A percentile compares a stretch with the other conserved stretches of the same genome.
Evolutionary conservation across 1,140 invertebrate species (phyloP).

Genomic region (Aphelinus certus): DNA sequence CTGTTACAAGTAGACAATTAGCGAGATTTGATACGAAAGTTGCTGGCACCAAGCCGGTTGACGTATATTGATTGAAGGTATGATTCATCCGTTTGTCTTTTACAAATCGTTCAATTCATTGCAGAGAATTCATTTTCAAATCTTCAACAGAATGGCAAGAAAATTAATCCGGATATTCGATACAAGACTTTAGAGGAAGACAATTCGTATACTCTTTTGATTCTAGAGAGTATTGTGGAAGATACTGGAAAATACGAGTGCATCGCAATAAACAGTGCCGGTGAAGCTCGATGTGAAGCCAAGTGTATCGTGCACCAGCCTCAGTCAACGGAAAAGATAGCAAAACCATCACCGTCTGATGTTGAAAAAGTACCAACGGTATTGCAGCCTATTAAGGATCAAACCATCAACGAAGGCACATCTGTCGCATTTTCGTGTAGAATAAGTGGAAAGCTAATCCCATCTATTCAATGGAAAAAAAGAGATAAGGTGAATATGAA

Average conservation of each 20-base stretch:
- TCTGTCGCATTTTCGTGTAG: constrained; percentile 87
- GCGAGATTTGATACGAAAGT: constrained; percentile 88
- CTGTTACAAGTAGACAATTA: constrained; percentile 81
- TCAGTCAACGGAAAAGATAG: constrained; percentile 70
- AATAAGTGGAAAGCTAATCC: constrained; percentile 81
- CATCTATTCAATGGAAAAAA: constrained; percentile 91
- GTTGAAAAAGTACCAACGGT: constrained; percentile 82
- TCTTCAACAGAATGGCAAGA: constrained; percentile 80
- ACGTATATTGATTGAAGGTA: constrained; percentile 92
- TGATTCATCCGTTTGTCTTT: constrained; percentile 3
- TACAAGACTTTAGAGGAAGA: constrained; percentile 92
- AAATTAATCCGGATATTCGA: constrained; percentile 84
- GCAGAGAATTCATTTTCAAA: neutral
- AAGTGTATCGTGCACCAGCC: constrained; percentile 79
- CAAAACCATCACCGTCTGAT: constrained; percentile 70
- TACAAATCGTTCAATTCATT: neutral
- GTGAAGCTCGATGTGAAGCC: constrained; percentile 90
- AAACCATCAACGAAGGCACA: constrained; percentile 87
- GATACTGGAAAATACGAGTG: constrained; percentile 92
- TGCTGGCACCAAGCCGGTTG: constrained; percentile 86
- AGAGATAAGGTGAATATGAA: constrained; percentile 75
- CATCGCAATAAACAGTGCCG: constrained; percentile 88
- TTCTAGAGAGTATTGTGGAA: constrained; percentile 85
- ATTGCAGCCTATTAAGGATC: constrained; percentile 82
- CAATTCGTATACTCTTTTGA: constrained; percentile 83